Evolutionary conservation across 2,797 vertebrate species (phyloP), one percentile per base, ranked within the genome.

Genomic region (Sebastes hubbsi): DNA sequence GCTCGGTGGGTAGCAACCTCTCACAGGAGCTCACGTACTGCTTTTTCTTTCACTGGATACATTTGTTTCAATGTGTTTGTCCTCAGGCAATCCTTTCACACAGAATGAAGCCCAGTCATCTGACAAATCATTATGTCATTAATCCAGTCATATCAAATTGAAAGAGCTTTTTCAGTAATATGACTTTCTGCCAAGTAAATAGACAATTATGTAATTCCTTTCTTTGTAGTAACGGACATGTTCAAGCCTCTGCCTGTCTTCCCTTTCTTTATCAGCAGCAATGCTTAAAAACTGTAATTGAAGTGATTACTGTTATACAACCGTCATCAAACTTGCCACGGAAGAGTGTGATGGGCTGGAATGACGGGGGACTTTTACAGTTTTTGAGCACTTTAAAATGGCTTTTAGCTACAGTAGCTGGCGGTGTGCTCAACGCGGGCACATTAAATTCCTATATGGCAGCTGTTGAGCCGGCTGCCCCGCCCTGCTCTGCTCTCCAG

Each of bases 1-100:
- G 81, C 89, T 99, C 32, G 99, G 98, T 99, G 88, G 97, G 97
- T 89, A 68, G 30, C 42, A 78, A 65, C 36, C 25, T 78, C 7
- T 67, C 59, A 52, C 30, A 13, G 29, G 56, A 72, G 58, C 75
- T 77, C 60, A 20, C 25, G 6, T 60, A 8, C 52, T 80, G 32
- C 9, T 80, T 77, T 83, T 34, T 55, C 46, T 32, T 58, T n/a
- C 4, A 25, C 22, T 69, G 38, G 54, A 70, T 55, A 20, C 24
- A 24, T 68, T 61, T 60, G 10, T 29, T 30, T 52, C 16, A 13
- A 2, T 62, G 56, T 36, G 18, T 82, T 65, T 81, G 38, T 79
- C 86, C 78, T 81, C 38, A 55, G 64, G 68, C 60, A 59, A 60
- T 58, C 9, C 67, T 54, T 36, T 6, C 30, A 5, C 22, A 27